Evolutionary conservation across 2,888 invertebrate genomes (phyloP).

Genomic region (Chorisops tibialis): DNA sequence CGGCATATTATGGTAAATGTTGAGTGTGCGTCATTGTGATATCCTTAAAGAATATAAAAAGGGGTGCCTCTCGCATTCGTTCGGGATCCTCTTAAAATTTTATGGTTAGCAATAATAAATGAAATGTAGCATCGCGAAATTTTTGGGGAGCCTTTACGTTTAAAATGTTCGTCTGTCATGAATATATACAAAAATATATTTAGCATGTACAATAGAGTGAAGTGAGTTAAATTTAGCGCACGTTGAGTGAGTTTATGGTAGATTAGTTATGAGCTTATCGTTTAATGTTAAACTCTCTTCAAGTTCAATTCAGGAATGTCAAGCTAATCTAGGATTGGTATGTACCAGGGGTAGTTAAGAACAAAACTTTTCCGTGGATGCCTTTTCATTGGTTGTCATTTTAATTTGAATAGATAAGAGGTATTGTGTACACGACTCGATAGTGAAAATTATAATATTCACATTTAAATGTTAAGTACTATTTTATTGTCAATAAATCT

Average conservation of each 20-base stretch:
- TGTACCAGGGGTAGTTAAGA: too few relatives aligned
- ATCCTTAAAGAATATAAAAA: neutral
- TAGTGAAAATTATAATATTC: too few relatives aligned
- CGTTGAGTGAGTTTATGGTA: constrained; percentile 10
- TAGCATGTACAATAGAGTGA: constrained; percentile 1
- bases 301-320: neutral
- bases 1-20: constrained; percentile 2
- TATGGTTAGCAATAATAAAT: constrained; percentile 22
- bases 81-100: constrained; percentile 20
- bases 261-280: constrained; percentile 20
- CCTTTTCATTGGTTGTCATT: too few relatives aligned
- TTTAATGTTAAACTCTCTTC: neutral
- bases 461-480: too few relatives aligned
- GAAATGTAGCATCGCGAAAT: constrained; percentile 19
- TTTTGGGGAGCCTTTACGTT: neutral
- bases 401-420: too few relatives aligned
- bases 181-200: neutral
- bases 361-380: too few relatives aligned
- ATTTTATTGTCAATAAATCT: too few relatives aligned
- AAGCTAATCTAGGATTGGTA: too few relatives aligned
- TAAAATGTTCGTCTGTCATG: neutral
- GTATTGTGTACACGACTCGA: too few relatives aligned
- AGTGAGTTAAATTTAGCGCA: neutral
- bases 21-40: constrained; percentile 23
- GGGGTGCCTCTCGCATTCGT: neutral